These are phyloP conservation scores for Meleagris gallopavo DNA, from an alignment of 2,113 vertebrate genomes.

Conservation along the genomic window DNA sequence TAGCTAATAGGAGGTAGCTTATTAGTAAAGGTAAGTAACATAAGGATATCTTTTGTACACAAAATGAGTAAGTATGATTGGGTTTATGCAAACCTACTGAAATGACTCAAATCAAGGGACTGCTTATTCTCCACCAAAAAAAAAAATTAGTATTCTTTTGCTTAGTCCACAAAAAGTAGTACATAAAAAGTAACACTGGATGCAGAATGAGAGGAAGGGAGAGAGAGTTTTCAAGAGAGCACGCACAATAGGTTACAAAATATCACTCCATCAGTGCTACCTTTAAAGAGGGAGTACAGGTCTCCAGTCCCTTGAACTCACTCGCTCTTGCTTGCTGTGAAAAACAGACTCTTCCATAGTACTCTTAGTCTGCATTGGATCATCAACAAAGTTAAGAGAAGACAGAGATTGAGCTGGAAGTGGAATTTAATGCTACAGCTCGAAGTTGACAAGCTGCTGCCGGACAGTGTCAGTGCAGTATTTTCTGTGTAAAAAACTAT, in stretches of 20 bases:
- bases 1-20: background rate
- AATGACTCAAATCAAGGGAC: background rate
- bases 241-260: background rate
- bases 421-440: background rate
- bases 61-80: background rate
- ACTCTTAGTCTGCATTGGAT: background rate
- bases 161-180: background rate
- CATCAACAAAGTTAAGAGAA: background rate
- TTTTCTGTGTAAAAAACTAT: background rate
- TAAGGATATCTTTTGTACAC: background rate
- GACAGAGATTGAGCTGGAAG: background rate
- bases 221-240: rapidly evolving
- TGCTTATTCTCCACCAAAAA: background rate
- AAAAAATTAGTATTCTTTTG: background rate
- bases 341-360: background rate
- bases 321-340: background rate
- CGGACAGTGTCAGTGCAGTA: background rate
- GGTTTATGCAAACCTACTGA: background rate
- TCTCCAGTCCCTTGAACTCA: background rate
- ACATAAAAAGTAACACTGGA: background rate
- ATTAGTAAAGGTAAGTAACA: background rate
- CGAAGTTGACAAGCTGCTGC: background rate
- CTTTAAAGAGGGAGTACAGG: background rate
- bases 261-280: background rate
- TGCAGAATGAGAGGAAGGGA: rapidly evolving